These are phyloP conservation scores for Helicoverpa zea DNA, from an alignment of 1,140 invertebrate genomes.

Conservation along the genomic window DNA sequence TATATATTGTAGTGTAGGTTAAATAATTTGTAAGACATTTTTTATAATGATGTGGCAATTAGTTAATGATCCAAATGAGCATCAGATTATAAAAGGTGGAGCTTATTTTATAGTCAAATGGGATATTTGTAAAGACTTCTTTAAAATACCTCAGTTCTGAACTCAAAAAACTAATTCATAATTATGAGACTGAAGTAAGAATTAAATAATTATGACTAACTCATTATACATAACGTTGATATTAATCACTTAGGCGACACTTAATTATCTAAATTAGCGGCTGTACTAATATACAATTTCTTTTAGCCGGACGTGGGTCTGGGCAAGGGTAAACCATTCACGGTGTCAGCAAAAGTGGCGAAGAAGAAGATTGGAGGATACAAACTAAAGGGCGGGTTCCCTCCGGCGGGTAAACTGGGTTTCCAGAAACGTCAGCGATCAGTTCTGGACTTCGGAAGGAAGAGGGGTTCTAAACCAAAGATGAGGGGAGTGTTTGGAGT, in stretches of 20 bases:
- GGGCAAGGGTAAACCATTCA: conserved; percentile 93
- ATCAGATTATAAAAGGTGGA: too few relatives aligned
- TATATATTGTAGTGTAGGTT: not conserved
- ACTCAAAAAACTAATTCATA: too few relatives aligned
- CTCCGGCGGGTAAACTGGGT: conserved; percentile 90
- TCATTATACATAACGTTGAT: not conserved
- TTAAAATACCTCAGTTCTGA: too few relatives aligned
- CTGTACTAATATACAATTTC: conserved; percentile 23
- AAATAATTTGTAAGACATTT: too few relatives aligned
- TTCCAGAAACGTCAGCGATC: conserved; percentile 91
- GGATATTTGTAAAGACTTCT: too few relatives aligned
- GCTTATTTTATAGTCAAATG: too few relatives aligned
- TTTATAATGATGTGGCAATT: too few relatives aligned
- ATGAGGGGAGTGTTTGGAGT: conserved; percentile 94
- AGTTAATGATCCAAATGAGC: too few relatives aligned
- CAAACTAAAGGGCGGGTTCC: conserved; percentile 87
- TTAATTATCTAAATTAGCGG: not conserved
- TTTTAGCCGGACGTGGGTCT: conserved; percentile 88
- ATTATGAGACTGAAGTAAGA: too few relatives aligned
- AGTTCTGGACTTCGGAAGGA: conserved; percentile 91
- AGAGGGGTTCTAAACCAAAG: conserved; percentile 94
- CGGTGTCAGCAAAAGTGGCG: conserved; percentile 91
- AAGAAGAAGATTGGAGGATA: conserved; percentile 91
- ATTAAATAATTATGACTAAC: too few relatives aligned
- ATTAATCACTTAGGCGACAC: not conserved